Evolutionary conservation across 1,140 invertebrate species (phyloP).

Genomic region (Drosophila pectinifera): DNA sequence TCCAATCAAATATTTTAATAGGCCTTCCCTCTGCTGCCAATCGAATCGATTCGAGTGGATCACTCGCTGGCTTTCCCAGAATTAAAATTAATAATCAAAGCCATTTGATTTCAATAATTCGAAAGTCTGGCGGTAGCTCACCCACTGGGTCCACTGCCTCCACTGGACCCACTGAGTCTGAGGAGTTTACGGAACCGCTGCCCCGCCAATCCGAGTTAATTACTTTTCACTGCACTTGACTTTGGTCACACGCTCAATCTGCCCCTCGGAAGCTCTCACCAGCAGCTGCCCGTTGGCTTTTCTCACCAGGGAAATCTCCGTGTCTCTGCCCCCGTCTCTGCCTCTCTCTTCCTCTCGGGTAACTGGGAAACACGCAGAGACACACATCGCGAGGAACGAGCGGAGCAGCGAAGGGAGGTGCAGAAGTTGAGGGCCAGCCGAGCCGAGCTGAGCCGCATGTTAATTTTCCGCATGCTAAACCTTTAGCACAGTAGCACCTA

Average conservation of each 20-base stretch:
- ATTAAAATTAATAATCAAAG: conserved; percentile 71
- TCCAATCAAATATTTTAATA: conserved; percentile 81
- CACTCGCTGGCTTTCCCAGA: conserved; percentile 39
- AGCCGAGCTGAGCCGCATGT: conserved; percentile 67
- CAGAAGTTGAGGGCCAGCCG: conserved; percentile 38
- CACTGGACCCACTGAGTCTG: not conserved
- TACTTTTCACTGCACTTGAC: conserved; percentile 83
- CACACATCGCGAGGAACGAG: conserved; percentile 10
- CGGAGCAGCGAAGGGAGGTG: conserved; percentile 3
- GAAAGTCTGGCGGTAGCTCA: conserved; percentile 68
- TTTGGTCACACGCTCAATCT: conserved; percentile 82
- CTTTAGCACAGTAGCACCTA: conserved; percentile 78
- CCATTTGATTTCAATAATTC: conserved; percentile 81
- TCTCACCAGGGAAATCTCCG: conserved; percentile 81
- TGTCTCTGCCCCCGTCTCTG: conserved; percentile 9
- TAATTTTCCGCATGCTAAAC: conserved; percentile 83
- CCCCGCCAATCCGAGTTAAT: conserved; percentile 77
- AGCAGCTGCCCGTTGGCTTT: conserved; percentile 72
- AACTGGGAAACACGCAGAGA: conserved; percentile 53
- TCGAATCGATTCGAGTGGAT: conserved; percentile 69
- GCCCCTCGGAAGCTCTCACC: conserved; percentile 36
- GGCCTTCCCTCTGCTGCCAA: conserved; percentile 58
- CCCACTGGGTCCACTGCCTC: conserved; percentile 56
- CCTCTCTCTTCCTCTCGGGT: conserved; percentile 23
- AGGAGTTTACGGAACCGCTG: conserved; percentile 7